These are phyloP conservation scores for Tamias sibiricus DNA, from an alignment of 2,113 vertebrate species.

Conservation along the genomic window DNA sequence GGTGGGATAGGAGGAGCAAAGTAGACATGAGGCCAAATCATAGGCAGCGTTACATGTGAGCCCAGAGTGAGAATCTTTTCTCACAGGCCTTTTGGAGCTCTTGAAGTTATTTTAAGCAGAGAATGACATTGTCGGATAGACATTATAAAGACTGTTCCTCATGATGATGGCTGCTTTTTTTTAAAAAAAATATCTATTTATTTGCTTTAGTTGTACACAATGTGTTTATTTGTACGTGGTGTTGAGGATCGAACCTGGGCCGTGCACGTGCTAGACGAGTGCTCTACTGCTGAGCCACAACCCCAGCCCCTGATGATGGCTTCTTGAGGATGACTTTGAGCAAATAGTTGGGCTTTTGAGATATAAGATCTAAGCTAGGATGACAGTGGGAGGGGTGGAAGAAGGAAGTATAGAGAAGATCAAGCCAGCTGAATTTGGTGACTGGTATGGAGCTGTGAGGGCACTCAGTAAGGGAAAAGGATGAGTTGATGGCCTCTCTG, in stretches of 20 bases:
- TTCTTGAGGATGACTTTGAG: neutral
- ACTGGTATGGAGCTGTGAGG: neutral
- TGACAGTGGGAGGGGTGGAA: too few species aligned
- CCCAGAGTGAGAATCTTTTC: neutral
- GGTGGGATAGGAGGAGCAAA: neutral
- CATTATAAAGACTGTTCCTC: neutral
- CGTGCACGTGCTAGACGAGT: too few species aligned
- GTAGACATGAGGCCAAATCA: neutral
- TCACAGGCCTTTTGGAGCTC: neutral
- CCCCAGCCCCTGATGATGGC: neutral
- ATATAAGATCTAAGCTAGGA: neutral
- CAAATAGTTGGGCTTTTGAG: neutral
- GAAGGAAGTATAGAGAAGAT: too few species aligned
- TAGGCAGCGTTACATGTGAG: neutral
- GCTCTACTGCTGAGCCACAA: too few species aligned
- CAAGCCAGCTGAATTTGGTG: neutral
- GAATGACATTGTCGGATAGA: neutral
- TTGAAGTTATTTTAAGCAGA: neutral
- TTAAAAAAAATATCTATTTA: too few species aligned
- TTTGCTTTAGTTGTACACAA: too few species aligned
- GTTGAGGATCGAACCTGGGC: too few species aligned
- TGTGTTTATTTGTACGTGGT: too few species aligned
- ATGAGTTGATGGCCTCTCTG: neutral
- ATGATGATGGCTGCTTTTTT: neutral
- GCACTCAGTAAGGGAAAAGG: neutral